Evolutionary conservation across 92 coral and sea anemone genomes (phyloP).

Genomic region (Epizoanthus scotinus): DNA sequence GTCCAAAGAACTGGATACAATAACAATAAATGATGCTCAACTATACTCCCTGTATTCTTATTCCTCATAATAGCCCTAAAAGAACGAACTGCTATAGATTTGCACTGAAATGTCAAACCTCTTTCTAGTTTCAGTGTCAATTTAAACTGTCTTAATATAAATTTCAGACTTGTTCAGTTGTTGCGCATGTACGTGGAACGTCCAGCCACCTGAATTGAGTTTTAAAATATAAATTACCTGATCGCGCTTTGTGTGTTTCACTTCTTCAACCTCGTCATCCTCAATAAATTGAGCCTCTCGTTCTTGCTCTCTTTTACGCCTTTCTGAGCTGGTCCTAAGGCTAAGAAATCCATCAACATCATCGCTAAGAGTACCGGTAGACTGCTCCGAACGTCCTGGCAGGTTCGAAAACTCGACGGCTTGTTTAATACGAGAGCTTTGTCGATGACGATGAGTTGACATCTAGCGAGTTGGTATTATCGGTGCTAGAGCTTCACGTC

Average conservation of each 20-base stretch:
- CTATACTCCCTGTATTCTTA: too few species aligned
- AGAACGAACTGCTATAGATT: too few species aligned
- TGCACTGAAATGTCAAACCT: too few species aligned
- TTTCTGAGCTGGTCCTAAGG: conserved; percentile 13
- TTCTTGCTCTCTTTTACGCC: background rate
- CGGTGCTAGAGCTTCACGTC: background rate
- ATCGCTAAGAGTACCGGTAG: background rate
- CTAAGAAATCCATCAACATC: conserved; percentile 18
- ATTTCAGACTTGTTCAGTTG: too few species aligned
- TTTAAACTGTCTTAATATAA: too few species aligned
- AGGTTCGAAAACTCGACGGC: background rate
- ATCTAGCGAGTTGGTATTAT: background rate
- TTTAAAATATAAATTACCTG: background rate
- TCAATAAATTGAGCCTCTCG: conserved; percentile 13
- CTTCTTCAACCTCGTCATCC: conserved; percentile 37
- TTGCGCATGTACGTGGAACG: too few species aligned
- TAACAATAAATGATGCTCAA: too few species aligned
- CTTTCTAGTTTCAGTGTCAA: too few species aligned
- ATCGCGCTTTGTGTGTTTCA: background rate
- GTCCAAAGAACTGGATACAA: too few species aligned
- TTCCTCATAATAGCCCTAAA: too few species aligned
- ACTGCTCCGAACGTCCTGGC: background rate
- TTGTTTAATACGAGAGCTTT: conserved; percentile 11
- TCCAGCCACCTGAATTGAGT: too few species aligned
- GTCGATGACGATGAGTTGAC: conserved; percentile 12